Base-by-base conservation (phyloP, 2,888 invertebrate species). In the Macaria notata region DNA sequence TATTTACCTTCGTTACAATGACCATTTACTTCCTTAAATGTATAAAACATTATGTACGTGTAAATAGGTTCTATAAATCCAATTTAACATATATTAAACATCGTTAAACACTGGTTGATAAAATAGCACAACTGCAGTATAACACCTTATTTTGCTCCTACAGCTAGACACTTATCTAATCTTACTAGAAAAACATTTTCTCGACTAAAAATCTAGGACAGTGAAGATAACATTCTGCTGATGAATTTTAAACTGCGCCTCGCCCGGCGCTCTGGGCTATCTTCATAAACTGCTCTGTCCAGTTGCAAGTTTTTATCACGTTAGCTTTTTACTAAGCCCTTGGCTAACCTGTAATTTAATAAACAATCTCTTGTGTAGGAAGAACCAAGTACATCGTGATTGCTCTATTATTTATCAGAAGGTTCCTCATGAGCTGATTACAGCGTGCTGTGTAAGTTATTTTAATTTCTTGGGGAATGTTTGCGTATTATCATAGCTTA, bases 291-390 rank as follows among this genome's bases (percentile, higher is more conserved):
- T 50, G 43, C 50, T 56, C 43, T 57, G 61, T 46, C 52, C 54
- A 54, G 49, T 58, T 58, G 54, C 54, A 54, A 51, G 57, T 68
- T 64, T 68, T 68, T 62, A 61, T 59, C 44, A 31, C 42, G 41
- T 51, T 49, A 46, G 56, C 42, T 69, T 72, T 68, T 70, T 71
- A 58, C 52, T 31, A 39, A 54, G 45, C 19, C 41, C 47, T 29
- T 59, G 59, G 54, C 64, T 68, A 55, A 47, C 45, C 30, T 46
- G 53, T 70, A 68, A 69, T 68, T 70, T 68, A 68, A 67, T 71
- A 69, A 68, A 72, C 61, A 62, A 69, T 67, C 53, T 64, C 60
- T 49, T 66, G 49, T 54, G 47, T 63, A 62, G 59, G 36, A 51
- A 62, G 56, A 49, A 45, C n/a, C 44, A 45, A 44, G 31, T 49